Base-by-base conservation (phyloP, 2,113 vertebrate species). In the Myodes glareolus region DNA sequence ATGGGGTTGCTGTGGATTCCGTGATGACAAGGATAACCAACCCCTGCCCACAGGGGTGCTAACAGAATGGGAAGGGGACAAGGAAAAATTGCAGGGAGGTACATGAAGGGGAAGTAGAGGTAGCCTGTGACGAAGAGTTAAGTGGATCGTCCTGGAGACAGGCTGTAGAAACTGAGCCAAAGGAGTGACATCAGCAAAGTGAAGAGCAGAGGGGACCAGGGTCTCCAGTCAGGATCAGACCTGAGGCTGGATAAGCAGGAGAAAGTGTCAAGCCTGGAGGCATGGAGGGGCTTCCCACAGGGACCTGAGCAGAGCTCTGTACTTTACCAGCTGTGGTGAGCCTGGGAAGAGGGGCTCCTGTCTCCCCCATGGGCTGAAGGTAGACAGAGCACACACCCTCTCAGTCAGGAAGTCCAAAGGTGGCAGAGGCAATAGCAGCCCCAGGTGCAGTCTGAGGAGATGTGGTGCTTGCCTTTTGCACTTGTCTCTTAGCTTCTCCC, bases 261-360 rank as follows among this genome's bases (percentile, higher is more conserved):
- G 36, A 36, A 11, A 16, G 65, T 29, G 3, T 7, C 16, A 25
- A 63, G 63, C 12, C 33, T 1, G n/a, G 61, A 87, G 33, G 67
- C 36, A 1, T 7, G 14, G 21, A 52, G 47, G 47, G 4, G 23
- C 36, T 21, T 47, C 80, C 0, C 3, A 17, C 1, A 13, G 36
- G 1, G 7, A 58, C 55, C 55, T 2, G 58, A 36, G 58, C 68
- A 19, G 47, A 68, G 23, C 31, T 33, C 45, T 19, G 45, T 11
- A 13, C 3, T 50, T 25, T 5, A 0, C 1, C 12, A 4, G 16
- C 70, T 39, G 0, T 6, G 33, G 11, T n/a, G 47, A 58, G 65
- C 45, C 45, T 13, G 27, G 42, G 23, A 47, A 1, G 16, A 23
- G 61, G 27, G 70, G 25, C 72, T 55, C 63, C 5, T 11, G 42